Conservation (phyloP, 2,797 vertebrate genomes). For the Tolypeutes matacus region DNA sequence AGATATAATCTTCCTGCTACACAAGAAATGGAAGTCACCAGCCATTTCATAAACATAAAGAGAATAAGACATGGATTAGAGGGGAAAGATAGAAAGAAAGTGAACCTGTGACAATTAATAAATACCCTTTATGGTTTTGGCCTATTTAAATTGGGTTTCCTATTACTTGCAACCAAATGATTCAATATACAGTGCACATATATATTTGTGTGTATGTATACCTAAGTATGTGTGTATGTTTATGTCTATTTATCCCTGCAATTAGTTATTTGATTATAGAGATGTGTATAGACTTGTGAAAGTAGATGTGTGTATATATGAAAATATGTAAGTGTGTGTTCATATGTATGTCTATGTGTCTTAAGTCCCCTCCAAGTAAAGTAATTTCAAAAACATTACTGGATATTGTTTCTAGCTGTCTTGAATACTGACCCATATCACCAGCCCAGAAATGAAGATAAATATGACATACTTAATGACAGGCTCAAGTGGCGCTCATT, state of each 20-base stretch:
- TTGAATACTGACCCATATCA: background rate
- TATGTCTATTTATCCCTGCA: background rate
- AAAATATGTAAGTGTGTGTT: background rate
- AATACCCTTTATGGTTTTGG: background rate
- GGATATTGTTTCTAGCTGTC: background rate
- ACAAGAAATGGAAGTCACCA: background rate
- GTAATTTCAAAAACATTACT: background rate
- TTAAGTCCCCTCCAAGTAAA: conserved; percentile 33
- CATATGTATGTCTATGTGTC: background rate
- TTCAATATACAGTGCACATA: background rate
- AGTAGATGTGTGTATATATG: background rate
- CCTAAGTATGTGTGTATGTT: background rate
- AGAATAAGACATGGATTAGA: background rate
- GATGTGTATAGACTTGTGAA: background rate
- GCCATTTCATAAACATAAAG: background rate
- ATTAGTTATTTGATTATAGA: background rate
- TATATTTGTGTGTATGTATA: background rate
- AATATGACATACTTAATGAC: conserved; percentile 48
- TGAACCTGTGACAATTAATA: background rate
- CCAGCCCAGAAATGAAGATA: conserved; percentile 37
- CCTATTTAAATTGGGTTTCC: background rate
- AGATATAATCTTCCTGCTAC: background rate
- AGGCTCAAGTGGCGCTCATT: conserved; percentile 41
- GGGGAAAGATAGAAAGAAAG: background rate
- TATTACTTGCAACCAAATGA: background rate